Base-by-base conservation (phyloP, 2,113 vertebrate genomes). In the Crypturellus undulatus region DNA sequence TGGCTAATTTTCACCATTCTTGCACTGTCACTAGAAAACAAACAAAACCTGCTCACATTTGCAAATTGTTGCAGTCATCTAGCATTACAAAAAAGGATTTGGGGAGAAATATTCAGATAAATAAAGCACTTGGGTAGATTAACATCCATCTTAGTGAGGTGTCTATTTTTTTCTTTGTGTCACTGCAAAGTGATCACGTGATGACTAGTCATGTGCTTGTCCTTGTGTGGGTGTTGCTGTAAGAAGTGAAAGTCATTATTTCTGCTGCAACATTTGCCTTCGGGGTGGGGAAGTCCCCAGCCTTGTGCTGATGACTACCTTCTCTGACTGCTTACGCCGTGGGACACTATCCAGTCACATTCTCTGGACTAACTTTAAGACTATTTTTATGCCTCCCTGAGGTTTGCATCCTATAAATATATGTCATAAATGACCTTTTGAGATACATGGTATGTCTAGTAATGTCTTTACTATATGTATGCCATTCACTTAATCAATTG, bases 201-300 rank as follows among this genome's bases (percentile, higher is more conserved):
- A 5, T 30, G 36, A 25, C 18, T 77, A 40, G 51, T 89, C 68
- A 71, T 64, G 63, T 49, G 59, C 13, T 86, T 78, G 38, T 13
- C 5, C 32, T 64, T 28, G 38, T 4, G 7, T 56, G 14, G 4
- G 3, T 91, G 32, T 18, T 64, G 40, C 82, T 86, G 80, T 75
- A 86, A 93, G 84, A 91, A 94, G 90, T 86, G 85, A 93, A 96
- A 96, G 85, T 88, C 58, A 22, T 16, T 83, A 47, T 28, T 92
- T 84, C 82, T 94, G 60, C 32, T 75, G 65, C 65, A 92, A 68
- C 6, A 43, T 69, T 95, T 88, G 51, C 49, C 65, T 92, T 85
- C 42, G 49, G 79, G 65, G 24, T 14, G 84, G 58, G 92, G 67
- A 94, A 96, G 70, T 92, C 78, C 83, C 51, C 56, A 32, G 13